Base-by-base conservation (phyloP, 2,888 invertebrate species). In the Laspeyria flexula region DNA sequence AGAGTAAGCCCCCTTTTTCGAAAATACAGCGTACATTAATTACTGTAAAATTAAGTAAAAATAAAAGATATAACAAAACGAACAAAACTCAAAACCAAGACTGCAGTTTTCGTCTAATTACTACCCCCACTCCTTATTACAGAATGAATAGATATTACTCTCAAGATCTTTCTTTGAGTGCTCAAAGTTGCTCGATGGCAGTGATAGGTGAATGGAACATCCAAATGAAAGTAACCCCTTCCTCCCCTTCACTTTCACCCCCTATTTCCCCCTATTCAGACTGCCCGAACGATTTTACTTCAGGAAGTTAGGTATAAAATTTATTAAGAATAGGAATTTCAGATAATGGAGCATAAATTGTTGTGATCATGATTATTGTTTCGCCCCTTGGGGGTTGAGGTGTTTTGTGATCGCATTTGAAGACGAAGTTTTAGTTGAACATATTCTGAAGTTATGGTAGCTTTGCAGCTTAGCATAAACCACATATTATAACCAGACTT, bases 161-260 rank as follows among this genome's bases (percentile, higher is more conserved):
- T 6, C 27, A 43, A 44, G 34, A 29, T 31, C 37, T 43, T 55
- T 51, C 51, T 47, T 47, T 47, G 29, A 43, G 16, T 43, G 15
- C 12, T 45, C 21, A 46, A 50, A 44, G 43, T 50, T 37, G 12
- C 35, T 38, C 21, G 23, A 55, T 44, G 45, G 27, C 30, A 37
- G 33, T 46, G 45, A 46, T 43, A 50, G 55, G 45, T 50, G 39
- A 50, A 50, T 43, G 30, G 45, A 50, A 55, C 25, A 29, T 46
- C 29, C 39, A 35, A 50, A 55, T 42, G 45, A 49, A 48, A 53
- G 40, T 44, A 34, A 27, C 53, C 39, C 45, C 21, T 13, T 38
- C 1, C 13, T 10, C 1, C 31, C 4, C 13, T 38, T 35, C 33
- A 9, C 40, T 16, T 21, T 4, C 16, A 11, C 11, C 37, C 12